phyloP scores from a whole-genome alignment of 2,113 vertebrate species.

The Oophaga pumilio region DNA sequence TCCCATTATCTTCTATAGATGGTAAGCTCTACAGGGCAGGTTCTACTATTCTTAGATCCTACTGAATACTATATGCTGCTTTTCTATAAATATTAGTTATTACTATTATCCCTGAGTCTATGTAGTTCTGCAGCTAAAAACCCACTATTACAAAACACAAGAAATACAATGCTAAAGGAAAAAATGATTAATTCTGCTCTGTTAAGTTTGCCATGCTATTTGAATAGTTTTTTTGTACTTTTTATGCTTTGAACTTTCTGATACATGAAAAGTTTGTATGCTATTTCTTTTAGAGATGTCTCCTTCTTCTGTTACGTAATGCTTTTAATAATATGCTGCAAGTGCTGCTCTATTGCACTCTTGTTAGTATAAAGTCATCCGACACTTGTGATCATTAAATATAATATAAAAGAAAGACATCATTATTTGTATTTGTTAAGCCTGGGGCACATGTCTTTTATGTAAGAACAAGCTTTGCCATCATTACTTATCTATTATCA shows the following conservation, averaged over 20 bases:
- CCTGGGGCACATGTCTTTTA: conserved; percentile 1
- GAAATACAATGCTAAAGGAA: background rate
- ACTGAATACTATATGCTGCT: no score
- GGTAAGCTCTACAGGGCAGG: no score
- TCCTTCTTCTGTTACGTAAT: background rate
- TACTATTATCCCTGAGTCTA: no score
- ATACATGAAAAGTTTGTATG: background rate
- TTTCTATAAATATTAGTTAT: no score
- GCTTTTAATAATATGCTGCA: conserved; percentile 1
- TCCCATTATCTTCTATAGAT: no score
- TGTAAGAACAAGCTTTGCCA: background rate
- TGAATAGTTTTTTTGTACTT: background rate
- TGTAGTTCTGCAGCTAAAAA: background rate
- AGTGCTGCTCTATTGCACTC: conserved; percentile 23
- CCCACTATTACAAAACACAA: background rate
- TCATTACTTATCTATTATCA: background rate
- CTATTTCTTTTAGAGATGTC: background rate
- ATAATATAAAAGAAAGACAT: background rate
- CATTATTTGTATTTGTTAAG: conserved; percentile 40
- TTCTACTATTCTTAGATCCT: no score
- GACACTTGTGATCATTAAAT: conserved; percentile 23
- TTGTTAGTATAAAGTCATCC: conserved; percentile 8
- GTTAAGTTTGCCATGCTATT: background rate
- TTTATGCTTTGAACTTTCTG: background rate
- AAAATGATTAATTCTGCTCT: background rate